These are phyloP conservation scores for Microctonus aethiopoides DNA, from an alignment of 2,888 invertebrate species.

Conservation along the genomic window DNA sequence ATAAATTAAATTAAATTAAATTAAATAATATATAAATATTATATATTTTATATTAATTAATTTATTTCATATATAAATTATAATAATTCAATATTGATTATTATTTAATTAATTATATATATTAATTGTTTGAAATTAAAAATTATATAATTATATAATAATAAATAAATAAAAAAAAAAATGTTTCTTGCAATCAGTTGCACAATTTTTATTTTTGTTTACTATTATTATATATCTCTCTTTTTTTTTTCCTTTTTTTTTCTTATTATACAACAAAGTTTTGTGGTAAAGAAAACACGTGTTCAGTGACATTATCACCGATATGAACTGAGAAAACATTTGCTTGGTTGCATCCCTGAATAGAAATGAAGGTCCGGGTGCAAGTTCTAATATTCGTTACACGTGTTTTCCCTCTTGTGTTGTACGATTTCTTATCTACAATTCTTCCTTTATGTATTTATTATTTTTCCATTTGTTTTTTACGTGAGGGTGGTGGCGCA, in stretches of 20 bases:
- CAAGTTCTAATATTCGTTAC: slow-evolving; percentile 38
- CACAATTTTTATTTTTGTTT: not conserved
- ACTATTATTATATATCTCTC: not conserved
- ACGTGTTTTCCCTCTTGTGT: slow-evolving; percentile 38
- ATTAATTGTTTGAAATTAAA: too few relatives aligned
- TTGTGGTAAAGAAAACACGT: slow-evolving; percentile 7
- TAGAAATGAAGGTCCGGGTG: not conserved
- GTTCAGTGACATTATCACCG: slow-evolving; percentile 13
- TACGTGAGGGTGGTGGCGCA: slow-evolving; percentile 19
- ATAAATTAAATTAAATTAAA: too few relatives aligned
- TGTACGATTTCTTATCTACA: not conserved
- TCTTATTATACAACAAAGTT: not conserved
- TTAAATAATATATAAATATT: too few relatives aligned
- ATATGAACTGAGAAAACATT: not conserved
- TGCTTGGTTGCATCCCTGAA: slow-evolving; percentile 4
- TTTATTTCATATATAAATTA: too few relatives aligned
- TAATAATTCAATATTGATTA: too few relatives aligned
- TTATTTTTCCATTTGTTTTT: not conserved
- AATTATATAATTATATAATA: too few relatives aligned
- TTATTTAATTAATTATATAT: too few relatives aligned
- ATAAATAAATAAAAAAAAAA: too few relatives aligned
- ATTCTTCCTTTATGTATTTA: slow-evolving; percentile 1
- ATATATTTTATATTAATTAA: too few relatives aligned
- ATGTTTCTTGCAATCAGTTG: too few relatives aligned
- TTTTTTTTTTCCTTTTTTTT: not conserved